A percentile compares a stretch with the other conserved stretches of the same genome.
phyloP scores from a whole-genome alignment of 2,113 vertebrate species.

The Polypterus senegalus region DNA sequence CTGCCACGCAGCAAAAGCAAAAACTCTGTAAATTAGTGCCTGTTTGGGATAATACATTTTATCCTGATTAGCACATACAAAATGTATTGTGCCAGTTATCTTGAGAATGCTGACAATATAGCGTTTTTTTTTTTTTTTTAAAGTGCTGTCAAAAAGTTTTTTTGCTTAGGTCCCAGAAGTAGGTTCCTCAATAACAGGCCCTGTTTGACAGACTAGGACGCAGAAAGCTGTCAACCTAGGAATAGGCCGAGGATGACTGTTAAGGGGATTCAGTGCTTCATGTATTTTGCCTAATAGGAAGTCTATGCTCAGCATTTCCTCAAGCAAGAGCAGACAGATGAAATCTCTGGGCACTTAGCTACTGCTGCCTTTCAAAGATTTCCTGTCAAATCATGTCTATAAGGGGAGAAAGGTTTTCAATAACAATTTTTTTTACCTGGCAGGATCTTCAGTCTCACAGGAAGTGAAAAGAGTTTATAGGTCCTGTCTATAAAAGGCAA shows the following conservation, averaged over 20 bases:
- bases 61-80: slow-evolving; percentile 60
- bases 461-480: slow-evolving; percentile 59
- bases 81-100: slow-evolving; percentile 47
- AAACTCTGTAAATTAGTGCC: slow-evolving; percentile 49
- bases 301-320: slow-evolving; percentile 85
- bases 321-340: slow-evolving; percentile 92
- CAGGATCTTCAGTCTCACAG: slow-evolving; percentile 64
- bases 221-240: slow-evolving; percentile 81
- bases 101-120: slow-evolving; percentile 57
- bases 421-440: slow-evolving; percentile 63
- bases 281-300: slow-evolving; percentile 98
- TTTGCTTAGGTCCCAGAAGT: slow-evolving; percentile 52
- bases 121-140: slow-evolving; percentile 36
- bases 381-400: slow-evolving; percentile 96
- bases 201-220: slow-evolving; percentile 79
- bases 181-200: slow-evolving; percentile 63
- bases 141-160: slow-evolving; percentile 62
- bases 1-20: slow-evolving; percentile 33
- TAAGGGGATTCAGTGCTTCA: slow-evolving; percentile 63
- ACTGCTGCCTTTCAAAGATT: slow-evolving; percentile 91
- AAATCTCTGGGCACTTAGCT: slow-evolving; percentile 98
- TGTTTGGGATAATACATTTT: slow-evolving; percentile 51
- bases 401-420: slow-evolving; percentile 89
- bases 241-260: slow-evolving; percentile 56
- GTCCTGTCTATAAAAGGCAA: slow-evolving; percentile 42